Conservation (phyloP, 2,888 invertebrate species). For the Orchesella flavescens region DNA sequence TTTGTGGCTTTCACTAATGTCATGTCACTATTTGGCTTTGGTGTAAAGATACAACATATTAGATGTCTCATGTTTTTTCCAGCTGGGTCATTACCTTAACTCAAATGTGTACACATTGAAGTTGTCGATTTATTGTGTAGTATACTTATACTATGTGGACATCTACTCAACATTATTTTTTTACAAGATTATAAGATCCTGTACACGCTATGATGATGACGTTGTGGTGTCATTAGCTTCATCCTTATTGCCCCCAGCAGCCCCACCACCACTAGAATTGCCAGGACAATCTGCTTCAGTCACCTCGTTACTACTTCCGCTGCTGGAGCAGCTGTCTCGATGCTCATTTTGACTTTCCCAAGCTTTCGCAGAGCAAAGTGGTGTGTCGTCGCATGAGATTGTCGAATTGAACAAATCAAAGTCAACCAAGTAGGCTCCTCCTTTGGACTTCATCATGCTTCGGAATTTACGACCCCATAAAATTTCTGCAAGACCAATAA, state of each 20-base stretch:
- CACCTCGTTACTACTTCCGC: conserved; percentile 43
- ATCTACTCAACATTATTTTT: too few relatives aligned
- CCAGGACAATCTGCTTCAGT: not conserved
- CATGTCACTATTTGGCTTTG: too few relatives aligned
- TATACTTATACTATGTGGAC: too few relatives aligned
- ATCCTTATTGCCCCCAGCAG: conserved; percentile 16
- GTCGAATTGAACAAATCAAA: conserved; percentile 70
- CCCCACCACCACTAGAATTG: not conserved
- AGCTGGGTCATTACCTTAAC: too few relatives aligned
- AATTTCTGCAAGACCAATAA: conserved; percentile 58
- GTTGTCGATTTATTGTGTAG: too few relatives aligned
- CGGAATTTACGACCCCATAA: conserved; percentile 70
- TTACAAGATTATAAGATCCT: not conserved
- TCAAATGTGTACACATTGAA: too few relatives aligned
- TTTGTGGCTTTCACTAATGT: too few relatives aligned
- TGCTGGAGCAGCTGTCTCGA: conserved; percentile 28
- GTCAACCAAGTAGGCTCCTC: conserved; percentile 66
- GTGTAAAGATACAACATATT: too few relatives aligned
- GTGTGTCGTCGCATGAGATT: conserved; percentile 67
- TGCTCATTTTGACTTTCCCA: conserved; percentile 22
- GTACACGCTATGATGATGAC: not conserved
- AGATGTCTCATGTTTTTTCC: too few relatives aligned
- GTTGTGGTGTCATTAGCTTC: conserved; percentile 13
- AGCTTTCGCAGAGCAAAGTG: conserved; percentile 67
- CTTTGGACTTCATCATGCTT: conserved; percentile 66